Base-by-base conservation (phyloP, 2,888 invertebrate genomes). In the Thyatira batis region DNA sequence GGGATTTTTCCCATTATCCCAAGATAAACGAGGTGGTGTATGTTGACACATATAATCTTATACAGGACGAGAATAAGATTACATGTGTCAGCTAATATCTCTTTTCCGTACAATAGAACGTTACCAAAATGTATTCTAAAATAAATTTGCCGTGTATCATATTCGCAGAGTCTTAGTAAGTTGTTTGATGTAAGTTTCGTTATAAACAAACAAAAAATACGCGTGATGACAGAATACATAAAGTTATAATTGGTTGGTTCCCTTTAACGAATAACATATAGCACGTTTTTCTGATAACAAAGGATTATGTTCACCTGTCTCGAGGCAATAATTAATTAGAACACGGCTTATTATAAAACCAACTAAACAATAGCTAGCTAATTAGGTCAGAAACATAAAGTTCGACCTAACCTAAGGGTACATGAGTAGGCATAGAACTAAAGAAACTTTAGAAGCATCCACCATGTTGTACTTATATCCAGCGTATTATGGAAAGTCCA, bases 11-110 rank as follows among this genome's bases (percentile, higher is more conserved):
- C 79, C 80, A 81, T 84, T 84, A 80, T 80, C 79, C 73, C 72
- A 75, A 82, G 83, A 87, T 84, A 85, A 86, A 84, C 82, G 84
- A 69, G 68, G 56, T 71, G 70, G 72, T 80, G 73, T 75, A 74
- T 76, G 82, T 69, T 85, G 87, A 86, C 87, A 85, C 74, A 67
- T 76, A 79, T 88, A 87, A 87, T 87, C 87, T 85, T 76, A 80
- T 69, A 80, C 80, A 80, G 76, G 78, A 82, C 82, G 80, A 76
- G 81, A 78, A 73, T 80, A 77, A 80, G 84, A 85, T 84, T 85
- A 84, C 82, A 80, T 68, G 71, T 85, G 86, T 84, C 85, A 83
- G 75, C 78, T 79, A 74, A 82, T 78, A 76, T 76, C 76, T 65
- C 58, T 58, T 58, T 59, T 57, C 56, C 57, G 64, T 63, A 58